Conservation (phyloP, 2,113 vertebrate species). For the Phoenicopterus ruber region DNA sequence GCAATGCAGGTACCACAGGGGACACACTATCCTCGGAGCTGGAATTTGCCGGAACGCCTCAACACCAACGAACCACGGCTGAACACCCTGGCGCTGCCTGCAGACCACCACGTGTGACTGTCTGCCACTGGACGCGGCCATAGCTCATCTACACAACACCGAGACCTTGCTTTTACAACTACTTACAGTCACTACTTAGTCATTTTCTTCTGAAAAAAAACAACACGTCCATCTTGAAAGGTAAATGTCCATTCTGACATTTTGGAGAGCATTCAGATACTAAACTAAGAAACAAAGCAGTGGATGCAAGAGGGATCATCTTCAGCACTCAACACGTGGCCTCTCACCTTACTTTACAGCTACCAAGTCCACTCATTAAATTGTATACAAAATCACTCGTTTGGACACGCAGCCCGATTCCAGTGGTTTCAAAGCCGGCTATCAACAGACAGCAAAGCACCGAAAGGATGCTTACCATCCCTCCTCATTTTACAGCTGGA, state of each 20-base stretch:
- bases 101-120: background rate
- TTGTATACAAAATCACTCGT: background rate
- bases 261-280: background rate
- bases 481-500: background rate
- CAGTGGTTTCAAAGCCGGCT: background rate
- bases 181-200: background rate
- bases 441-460: background rate
- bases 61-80: background rate
- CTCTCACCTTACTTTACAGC: background rate
- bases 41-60: background rate
- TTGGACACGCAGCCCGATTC: background rate
- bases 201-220: background rate
- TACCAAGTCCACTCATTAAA: background rate
- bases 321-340: rapidly evolving
- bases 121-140: background rate
- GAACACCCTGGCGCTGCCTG: rapidly evolving
- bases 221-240: background rate
- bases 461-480: background rate
- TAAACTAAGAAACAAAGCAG: background rate
- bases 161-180: background rate
- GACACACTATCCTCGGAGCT: background rate
- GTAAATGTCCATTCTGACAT: background rate
- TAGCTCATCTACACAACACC: background rate
- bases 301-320: background rate
- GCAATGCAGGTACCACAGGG: constrained; percentile 4